A percentile compares a stretch with the other conserved stretches of the same genome.
Evolutionary conservation across 2,797 vertebrate species (phyloP).

Genomic region (Chaetophractus vellerosus): DNA sequence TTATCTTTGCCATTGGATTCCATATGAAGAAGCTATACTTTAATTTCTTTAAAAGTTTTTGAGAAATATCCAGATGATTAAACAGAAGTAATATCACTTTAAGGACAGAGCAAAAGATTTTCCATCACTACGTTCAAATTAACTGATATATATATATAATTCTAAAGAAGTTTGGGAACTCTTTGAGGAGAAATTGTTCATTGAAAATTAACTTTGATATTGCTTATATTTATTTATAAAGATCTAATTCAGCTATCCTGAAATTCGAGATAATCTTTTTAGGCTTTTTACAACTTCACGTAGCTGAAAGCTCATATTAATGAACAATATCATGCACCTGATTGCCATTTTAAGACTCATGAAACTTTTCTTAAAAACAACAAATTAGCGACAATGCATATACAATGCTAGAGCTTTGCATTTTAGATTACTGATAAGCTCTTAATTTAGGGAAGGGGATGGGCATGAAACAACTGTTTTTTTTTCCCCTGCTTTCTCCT

Average conservation of each 20-base stretch:
- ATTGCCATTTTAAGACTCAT: background rate
- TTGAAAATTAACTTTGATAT: constrained; percentile 32
- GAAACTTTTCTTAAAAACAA: constrained; percentile 35
- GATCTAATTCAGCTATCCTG: constrained; percentile 34
- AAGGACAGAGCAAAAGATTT: background rate
- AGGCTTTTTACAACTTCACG: background rate
- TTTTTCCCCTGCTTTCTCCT: too few relatives aligned
- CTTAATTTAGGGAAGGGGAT: background rate
- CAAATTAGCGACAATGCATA: background rate
- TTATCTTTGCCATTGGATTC: constrained; percentile 23
- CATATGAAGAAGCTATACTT: background rate
- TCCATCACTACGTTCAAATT: constrained; percentile 1
- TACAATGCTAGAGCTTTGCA: background rate
- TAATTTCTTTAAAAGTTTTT: constrained; percentile 38
- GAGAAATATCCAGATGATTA: constrained; percentile 27
- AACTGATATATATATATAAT: background rate
- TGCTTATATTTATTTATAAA: constrained; percentile 50
- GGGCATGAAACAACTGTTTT: background rate
- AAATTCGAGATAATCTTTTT: constrained; percentile 46
- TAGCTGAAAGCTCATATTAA: constrained; percentile 16
- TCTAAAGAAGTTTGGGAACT: constrained; percentile 8
- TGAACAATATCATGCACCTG: background rate
- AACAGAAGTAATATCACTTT: background rate
- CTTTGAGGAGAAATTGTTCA: background rate
- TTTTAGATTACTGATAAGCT: background rate